phyloP scores from a whole-genome alignment of 2,888 invertebrate genomes.

The Polymixis lichenea region DNA sequence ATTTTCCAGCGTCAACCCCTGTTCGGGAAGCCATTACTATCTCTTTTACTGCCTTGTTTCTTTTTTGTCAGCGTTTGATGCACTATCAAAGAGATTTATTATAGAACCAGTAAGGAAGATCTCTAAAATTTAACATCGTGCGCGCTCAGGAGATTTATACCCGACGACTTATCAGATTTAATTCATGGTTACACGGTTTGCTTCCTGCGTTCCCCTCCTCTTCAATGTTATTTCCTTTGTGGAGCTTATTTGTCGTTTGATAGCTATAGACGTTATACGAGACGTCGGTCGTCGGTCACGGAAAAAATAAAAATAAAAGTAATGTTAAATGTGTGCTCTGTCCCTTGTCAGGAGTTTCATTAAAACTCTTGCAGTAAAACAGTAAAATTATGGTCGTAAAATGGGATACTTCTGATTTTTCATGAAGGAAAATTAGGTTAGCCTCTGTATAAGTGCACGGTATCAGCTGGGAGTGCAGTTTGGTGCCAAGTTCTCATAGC shows the following conservation, averaged over 20 bases:
- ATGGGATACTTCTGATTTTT: slow-evolving; percentile 22
- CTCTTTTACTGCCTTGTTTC: slow-evolving; percentile 62
- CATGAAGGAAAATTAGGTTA: slow-evolving; percentile 60
- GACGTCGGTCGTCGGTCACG: not conserved
- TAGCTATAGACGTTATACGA: slow-evolving; percentile 19
- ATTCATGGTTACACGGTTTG: slow-evolving; percentile 56
- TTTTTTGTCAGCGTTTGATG: slow-evolving; percentile 60
- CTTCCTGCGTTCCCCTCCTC: slow-evolving; percentile 44
- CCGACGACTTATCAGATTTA: slow-evolving; percentile 65
- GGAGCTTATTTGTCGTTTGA: slow-evolving; percentile 20
- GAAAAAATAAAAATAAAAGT: slow-evolving; percentile 17
- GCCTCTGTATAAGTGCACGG: slow-evolving; percentile 42
- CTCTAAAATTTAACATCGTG: slow-evolving; percentile 58
- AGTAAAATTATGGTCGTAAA: slow-evolving; percentile 19
- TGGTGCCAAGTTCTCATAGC: slow-evolving; percentile 65
- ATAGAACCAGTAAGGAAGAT: slow-evolving; percentile 40
- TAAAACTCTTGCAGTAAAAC: slow-evolving; percentile 24
- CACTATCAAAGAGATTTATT: slow-evolving; percentile 65
- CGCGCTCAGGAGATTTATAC: slow-evolving; percentile 57
- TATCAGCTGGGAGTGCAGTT: slow-evolving; percentile 61
- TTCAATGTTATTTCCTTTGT: slow-evolving; percentile 47
- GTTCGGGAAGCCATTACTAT: slow-evolving; percentile 68
- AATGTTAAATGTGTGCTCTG: not conserved
- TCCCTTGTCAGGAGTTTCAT: slow-evolving; percentile 19
- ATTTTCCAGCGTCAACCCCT: slow-evolving; percentile 52